These are phyloP conservation scores for Diadegma fenestrale DNA, from an alignment of 2,888 invertebrate genomes.

Conservation along the genomic window DNA sequence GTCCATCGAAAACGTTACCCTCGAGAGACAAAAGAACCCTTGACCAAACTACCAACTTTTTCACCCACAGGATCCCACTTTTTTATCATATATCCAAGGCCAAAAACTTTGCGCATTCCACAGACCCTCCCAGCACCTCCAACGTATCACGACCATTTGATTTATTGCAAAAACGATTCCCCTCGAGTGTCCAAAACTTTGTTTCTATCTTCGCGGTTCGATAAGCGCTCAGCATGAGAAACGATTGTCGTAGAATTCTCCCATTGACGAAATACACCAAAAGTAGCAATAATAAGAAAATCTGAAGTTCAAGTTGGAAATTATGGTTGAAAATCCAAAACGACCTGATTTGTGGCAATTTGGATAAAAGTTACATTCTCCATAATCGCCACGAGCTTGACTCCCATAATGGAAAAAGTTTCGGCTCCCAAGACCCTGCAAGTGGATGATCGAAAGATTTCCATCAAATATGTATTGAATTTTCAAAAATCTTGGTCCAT, in stretches of 20 bases:
- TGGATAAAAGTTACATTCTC: no score
- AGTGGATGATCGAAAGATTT: no score
- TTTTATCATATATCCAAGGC: conserved; percentile 55
- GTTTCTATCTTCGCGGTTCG: conserved; percentile 44
- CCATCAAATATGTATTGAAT: no score
- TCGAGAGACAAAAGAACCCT: conserved; percentile 19
- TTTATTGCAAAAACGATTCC: conserved; percentile 75
- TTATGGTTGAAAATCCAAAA: no score
- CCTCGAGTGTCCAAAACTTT: not conserved
- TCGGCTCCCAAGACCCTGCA: no score
- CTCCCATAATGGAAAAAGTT: no score
- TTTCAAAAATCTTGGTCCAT: no score
- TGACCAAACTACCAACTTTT: conserved; percentile 38
- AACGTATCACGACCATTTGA: conserved; percentile 73
- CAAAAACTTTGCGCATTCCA: conserved; percentile 53
- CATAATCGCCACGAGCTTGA: no score
- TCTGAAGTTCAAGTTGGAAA: no score
- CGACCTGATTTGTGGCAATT: no score
- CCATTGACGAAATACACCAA: not conserved
- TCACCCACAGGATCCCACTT: conserved; percentile 41
- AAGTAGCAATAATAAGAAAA: no score
- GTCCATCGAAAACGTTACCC: conserved; percentile 48
- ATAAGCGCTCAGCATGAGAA: conserved; percentile 22
- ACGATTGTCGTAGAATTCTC: not conserved
- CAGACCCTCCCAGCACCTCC: conserved; percentile 58